Conservation (phyloP, 2,113 vertebrate genomes). For the Pelodiscus sinensis region DNA sequence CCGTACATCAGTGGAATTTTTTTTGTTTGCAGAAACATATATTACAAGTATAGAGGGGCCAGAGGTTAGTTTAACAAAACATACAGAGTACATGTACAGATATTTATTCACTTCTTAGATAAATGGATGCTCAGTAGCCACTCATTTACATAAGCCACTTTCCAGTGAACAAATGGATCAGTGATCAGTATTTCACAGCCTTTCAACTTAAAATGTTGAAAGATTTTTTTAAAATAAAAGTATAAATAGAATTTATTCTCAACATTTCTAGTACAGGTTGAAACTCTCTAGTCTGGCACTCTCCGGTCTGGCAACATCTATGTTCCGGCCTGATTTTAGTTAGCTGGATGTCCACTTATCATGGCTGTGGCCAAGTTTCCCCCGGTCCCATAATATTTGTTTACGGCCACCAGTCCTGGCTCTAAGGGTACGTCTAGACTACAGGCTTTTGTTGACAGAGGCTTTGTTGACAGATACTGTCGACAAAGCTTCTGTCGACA, state of each 20-base stretch:
- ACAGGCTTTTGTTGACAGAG: no score
- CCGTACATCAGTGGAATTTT: background rate
- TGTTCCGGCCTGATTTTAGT: no score
- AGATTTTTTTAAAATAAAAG: background rate
- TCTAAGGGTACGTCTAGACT: no score
- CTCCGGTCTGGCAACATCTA: no score
- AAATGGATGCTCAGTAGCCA: background rate
- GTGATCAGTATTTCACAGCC: background rate
- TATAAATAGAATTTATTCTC: background rate
- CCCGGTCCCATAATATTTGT: no score
- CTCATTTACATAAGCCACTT: background rate
- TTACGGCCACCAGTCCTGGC: no score
- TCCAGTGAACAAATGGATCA: background rate
- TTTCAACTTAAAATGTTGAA: background rate
- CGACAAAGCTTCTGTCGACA: no score
- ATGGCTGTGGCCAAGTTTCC: no score
- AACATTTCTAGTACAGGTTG: background rate
- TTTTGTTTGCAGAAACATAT: background rate
- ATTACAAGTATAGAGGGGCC: background rate
- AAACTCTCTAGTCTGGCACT: no score
- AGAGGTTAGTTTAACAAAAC: background rate
- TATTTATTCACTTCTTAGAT: conserved; percentile 1
- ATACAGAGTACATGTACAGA: background rate
- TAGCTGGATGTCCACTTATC: no score
- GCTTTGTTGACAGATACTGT: no score